These are phyloP conservation scores for Schizothorax lantsangensis DNA, from an alignment of 2,797 vertebrate species.

Conservation along the genomic window DNA sequence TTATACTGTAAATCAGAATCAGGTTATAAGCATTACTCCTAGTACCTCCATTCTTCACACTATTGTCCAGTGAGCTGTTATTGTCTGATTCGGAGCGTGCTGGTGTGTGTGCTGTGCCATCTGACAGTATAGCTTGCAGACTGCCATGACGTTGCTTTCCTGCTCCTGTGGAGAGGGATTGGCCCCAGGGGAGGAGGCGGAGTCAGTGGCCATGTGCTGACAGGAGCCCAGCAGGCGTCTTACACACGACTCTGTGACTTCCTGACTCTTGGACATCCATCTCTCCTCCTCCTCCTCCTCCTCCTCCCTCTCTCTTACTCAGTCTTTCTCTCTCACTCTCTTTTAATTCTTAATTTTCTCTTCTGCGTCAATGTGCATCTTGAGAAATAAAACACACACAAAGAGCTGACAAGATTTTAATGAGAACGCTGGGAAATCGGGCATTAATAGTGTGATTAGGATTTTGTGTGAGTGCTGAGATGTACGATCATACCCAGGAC, in stretches of 20 bases:
- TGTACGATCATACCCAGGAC: not conserved
- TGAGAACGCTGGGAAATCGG: not conserved
- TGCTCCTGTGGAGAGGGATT: constrained; percentile 61
- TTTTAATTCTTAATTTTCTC: constrained; percentile 1
- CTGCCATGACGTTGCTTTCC: constrained; percentile 21
- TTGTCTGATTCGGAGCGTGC: not conserved
- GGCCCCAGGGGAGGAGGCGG: constrained; percentile 58
- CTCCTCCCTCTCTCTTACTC: not conserved
- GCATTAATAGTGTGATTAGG: constrained; percentile 8
- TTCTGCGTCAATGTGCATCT: constrained; percentile 3
- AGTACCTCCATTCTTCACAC: not conserved
- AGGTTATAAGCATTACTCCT: not conserved
- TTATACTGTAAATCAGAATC: not conserved
- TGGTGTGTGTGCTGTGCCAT: constrained; percentile 43
- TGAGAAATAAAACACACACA: not conserved
- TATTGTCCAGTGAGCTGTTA: not conserved
- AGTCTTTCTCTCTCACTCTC: not conserved
- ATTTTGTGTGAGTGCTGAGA: constrained; percentile 20
- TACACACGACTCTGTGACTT: constrained; percentile 55
- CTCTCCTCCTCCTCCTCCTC: not conserved
- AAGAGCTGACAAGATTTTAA: not conserved
- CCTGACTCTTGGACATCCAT: not conserved
- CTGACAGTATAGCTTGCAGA: not conserved
- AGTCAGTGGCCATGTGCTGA: constrained; percentile 61
- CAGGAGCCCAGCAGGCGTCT: constrained; percentile 65